Evolutionary conservation across 2,888 invertebrate species (phyloP).

Genomic region (Zygothrica quintamaculata): DNA sequence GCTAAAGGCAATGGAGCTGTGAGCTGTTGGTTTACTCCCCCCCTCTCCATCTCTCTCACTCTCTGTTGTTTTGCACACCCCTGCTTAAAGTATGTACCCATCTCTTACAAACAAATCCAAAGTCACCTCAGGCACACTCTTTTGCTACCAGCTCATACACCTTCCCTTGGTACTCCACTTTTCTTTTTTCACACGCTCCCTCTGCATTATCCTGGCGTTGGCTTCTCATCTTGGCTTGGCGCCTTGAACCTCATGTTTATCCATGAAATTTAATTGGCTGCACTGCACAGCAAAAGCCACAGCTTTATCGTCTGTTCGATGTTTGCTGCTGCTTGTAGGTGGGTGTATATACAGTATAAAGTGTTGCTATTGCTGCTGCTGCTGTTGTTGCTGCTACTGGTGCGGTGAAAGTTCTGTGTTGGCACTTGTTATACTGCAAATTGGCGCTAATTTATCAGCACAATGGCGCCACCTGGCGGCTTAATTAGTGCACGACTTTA

Average conservation of each 20-base stretch:
- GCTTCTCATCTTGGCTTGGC: slow-evolving; percentile 15
- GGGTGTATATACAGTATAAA: too few relatives aligned
- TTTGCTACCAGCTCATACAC: not conserved
- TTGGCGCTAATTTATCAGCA: slow-evolving; percentile 64
- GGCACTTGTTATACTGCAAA: slow-evolving; percentile 58
- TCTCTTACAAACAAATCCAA: slow-evolving; percentile 55
- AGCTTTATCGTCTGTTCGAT: slow-evolving; percentile 9
- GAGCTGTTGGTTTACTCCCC: not conserved
- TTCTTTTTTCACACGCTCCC: not conserved
- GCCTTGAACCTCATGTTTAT: slow-evolving; percentile 69
- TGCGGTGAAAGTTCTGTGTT: slow-evolving; percentile 37
- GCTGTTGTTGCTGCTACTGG: not conserved
- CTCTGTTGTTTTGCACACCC: not conserved
- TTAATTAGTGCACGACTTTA: slow-evolving; percentile 56
- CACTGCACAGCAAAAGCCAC: slow-evolving; percentile 52
- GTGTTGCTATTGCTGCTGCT: not conserved
- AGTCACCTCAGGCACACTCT: slow-evolving; percentile 48
- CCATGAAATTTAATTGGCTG: slow-evolving; percentile 76
- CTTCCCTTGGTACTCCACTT: too few relatives aligned
- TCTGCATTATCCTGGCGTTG: slow-evolving; percentile 1
- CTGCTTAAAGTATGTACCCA: too few relatives aligned
- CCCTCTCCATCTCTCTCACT: not conserved
- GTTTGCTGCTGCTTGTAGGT: not conserved
- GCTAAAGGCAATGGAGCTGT: slow-evolving; percentile 45
- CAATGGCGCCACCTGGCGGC: slow-evolving; percentile 63